Evolutionary conservation across 1,140 invertebrate genomes (phyloP).

Genomic region (Centruroides vittatus): DNA sequence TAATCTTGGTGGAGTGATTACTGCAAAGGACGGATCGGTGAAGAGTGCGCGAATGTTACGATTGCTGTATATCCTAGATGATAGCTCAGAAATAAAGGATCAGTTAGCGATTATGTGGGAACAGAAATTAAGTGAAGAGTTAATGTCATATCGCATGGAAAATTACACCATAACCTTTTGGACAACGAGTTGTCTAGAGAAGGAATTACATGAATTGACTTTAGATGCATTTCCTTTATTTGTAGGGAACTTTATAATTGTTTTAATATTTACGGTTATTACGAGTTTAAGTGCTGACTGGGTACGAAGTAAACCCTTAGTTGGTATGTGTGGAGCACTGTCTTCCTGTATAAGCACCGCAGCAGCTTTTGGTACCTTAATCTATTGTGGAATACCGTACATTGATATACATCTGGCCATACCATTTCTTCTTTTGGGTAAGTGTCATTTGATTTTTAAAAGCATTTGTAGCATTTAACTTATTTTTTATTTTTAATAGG

Average conservation of each 20-base stretch:
- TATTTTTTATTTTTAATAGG: constrained; percentile 38
- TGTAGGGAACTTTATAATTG: constrained; percentile 59
- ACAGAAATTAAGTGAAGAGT: constrained; percentile 55
- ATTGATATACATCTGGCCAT: constrained; percentile 90
- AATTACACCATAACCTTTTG: constrained; percentile 67
- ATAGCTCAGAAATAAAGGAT: constrained; percentile 55
- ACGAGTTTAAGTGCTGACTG: constrained; percentile 64
- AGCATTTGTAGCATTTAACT: no score
- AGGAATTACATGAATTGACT: constrained; percentile 76
- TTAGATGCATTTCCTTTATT: constrained; percentile 75
- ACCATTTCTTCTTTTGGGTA: constrained; percentile 87
- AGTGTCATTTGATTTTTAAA: constrained; percentile 26
- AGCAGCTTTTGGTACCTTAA: constrained; percentile 75
- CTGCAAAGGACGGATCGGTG: constrained; percentile 53
- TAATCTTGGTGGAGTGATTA: constrained; percentile 62
- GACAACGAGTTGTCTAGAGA: constrained; percentile 66
- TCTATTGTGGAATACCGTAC: constrained; percentile 77
- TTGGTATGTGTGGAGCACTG: constrained; percentile 76
- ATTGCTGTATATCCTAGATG: constrained; percentile 65
- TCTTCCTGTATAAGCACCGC: constrained; percentile 74
- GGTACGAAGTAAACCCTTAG: constrained; percentile 73
- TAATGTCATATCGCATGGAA: constrained; percentile 59
- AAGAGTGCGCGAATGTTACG: constrained; percentile 62
- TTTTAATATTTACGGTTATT: constrained; percentile 44
- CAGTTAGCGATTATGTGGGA: constrained; percentile 72